Evolutionary conservation across 2,797 vertebrate species (phyloP), one percentile per base, ranked within the genome.

Genomic region (Cossypha dichroa): DNA sequence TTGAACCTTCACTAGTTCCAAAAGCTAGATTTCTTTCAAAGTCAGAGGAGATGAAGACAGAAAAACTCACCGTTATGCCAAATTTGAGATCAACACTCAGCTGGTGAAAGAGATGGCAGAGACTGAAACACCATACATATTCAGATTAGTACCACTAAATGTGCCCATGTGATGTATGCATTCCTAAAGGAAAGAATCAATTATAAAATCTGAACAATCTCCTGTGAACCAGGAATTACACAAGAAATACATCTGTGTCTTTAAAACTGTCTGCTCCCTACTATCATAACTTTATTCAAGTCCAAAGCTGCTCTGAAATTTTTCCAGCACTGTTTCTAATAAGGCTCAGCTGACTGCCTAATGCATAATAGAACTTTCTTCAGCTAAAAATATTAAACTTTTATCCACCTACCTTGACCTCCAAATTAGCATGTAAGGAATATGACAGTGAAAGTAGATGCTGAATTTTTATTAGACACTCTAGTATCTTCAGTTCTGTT

Each of bases 361-460:
- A 82, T 77, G 43, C 34, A 26, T 73, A 87, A 56, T 15, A 67
- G 20, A 82, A 83, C 8, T 31, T 85, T 41, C 25, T 92, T 74
- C 46, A 82, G 54, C n/a, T 90, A 74, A 89, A 90, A 89, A 46
- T 91, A 64, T 69, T 85, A 94, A 67, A 11, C 7, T 82, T 92
- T 63, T 67, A 60, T 69, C 14, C 28, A 59, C 8, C 6, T 73
- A 81, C 16, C 51, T 58, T 92, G 87, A 63, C 56, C 52, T 94
- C 10, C 22, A 52, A 34, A 86, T 93, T 46, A 84, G 15, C 34
- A 85, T 68, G 45, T 69, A 93, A 89, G 43, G 19, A 87, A 79
- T 52, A 67, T 55, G 16, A 51, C 67, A 64, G 26, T 34, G 54
- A 83, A 81, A 82, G 18, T 13, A 73, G 60, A 68, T 66, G 36